Evolutionary conservation across 2,888 invertebrate species (phyloP).

Genomic region (Phrixothrix hirtus): DNA sequence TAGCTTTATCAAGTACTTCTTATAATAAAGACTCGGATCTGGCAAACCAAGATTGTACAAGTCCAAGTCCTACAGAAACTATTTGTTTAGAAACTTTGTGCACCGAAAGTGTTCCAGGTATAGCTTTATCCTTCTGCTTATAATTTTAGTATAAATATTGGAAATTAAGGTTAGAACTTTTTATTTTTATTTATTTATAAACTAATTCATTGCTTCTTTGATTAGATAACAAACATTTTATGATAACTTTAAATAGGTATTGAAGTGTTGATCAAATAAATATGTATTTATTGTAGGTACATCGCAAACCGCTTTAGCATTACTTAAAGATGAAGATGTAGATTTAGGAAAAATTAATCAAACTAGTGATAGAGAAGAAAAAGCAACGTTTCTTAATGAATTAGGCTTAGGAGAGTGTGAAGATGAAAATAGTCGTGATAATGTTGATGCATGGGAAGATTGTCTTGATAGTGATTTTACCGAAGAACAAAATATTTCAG

Average conservation of each 20-base stretch:
- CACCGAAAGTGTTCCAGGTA: slow-evolving; percentile 48
- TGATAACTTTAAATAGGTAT: too few species aligned
- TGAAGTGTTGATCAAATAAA: too few species aligned
- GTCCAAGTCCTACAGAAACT: slow-evolving; percentile 55
- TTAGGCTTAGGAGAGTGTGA: slow-evolving; percentile 50
- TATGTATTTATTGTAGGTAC: slow-evolving; percentile 45
- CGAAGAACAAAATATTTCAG: slow-evolving; percentile 31
- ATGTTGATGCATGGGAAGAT: slow-evolving; percentile 47
- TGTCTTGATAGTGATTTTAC: slow-evolving; percentile 33
- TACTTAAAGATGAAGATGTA: slow-evolving; percentile 24
- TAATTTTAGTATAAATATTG: too few species aligned
- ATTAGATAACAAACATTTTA: too few species aligned
- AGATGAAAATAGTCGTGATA: slow-evolving; percentile 39
- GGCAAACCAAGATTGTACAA: slow-evolving; percentile 53
- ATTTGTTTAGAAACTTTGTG: slow-evolving; percentile 50
- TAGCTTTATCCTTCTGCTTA: neutral
- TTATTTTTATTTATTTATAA: too few species aligned
- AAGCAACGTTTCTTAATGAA: slow-evolving; percentile 49
- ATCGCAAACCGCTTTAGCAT: slow-evolving; percentile 43
- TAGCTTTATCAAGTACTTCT: slow-evolving; percentile 40
- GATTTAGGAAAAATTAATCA: slow-evolving; percentile 14
- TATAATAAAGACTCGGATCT: slow-evolving; percentile 47
- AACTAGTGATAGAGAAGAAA: slow-evolving; percentile 39
- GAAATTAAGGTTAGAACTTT: too few species aligned
- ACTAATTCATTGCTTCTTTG: too few species aligned